These are phyloP conservation scores for Protaetia brevitarsis DNA, from an alignment of 1,140 invertebrate genomes.

Conservation along the genomic window DNA sequence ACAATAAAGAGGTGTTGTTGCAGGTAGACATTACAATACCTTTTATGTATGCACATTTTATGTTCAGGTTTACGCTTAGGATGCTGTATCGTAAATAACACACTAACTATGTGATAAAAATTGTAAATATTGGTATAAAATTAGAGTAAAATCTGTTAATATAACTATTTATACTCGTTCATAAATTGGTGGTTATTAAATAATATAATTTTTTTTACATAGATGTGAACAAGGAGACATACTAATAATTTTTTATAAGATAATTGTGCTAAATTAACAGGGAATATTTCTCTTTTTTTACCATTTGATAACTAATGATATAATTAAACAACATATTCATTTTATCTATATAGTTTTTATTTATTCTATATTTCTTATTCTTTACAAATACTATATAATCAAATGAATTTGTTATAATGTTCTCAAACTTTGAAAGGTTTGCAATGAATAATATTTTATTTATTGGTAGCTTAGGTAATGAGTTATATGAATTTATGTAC, in stretches of 20 bases:
- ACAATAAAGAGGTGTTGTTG: conserved; percentile 4
- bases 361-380: no score
- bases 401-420: no score
- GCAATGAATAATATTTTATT: no score
- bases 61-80: conserved; percentile 1
- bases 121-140: neutral
- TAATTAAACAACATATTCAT: no score
- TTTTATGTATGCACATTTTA: conserved; percentile 17
- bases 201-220: conserved; percentile 7
- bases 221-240: neutral
- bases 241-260: no score
- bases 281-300: no score
- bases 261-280: neutral
- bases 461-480: no score
- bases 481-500: no score
- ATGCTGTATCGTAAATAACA: neutral
- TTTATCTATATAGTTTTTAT: no score
- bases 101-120: neutral
- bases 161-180: neutral
- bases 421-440: no score
- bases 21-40: conserved; percentile 9
- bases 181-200: neutral
- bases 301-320: no score
- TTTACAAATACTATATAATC: no score
- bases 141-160: conserved; percentile 1